Conservation (phyloP, 2,113 vertebrate genomes). For the Junco hyemalis region DNA sequence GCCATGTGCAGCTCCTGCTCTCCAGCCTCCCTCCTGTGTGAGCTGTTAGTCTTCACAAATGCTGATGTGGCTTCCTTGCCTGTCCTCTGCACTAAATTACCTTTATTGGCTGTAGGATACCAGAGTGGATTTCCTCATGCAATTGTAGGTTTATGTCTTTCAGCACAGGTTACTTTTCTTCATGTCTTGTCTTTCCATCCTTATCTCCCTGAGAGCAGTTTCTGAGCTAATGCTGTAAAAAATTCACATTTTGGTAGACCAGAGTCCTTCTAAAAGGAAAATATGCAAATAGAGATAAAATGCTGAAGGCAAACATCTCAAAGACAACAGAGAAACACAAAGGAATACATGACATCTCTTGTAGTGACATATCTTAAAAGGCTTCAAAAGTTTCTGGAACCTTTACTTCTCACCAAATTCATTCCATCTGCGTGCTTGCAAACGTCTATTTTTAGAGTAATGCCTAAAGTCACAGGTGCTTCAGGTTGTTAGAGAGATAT, state of each 20-base stretch:
- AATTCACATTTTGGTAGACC: neutral
- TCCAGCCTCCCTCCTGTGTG: neutral
- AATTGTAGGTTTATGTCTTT: neutral
- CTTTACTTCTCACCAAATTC: neutral
- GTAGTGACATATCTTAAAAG: neutral
- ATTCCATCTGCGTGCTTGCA: neutral
- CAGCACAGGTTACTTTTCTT: neutral
- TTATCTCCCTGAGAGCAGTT: neutral
- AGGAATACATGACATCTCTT: neutral
- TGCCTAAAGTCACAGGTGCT: slow-evolving; percentile 7
- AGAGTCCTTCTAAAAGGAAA: neutral
- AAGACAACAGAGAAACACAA: neutral
- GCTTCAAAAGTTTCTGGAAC: neutral
- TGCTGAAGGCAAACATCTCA: neutral
- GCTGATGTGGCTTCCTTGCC: neutral
- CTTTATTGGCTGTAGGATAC: neutral
- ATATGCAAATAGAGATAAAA: neutral
- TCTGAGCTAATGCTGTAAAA: neutral
- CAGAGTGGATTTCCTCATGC: neutral
- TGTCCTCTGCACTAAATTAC: neutral
- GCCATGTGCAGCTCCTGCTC: neutral
- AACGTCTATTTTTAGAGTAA: neutral
- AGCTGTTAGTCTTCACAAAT: neutral
- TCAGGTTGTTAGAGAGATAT: neutral
- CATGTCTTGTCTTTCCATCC: neutral